Percentiles rank a stretch among this genome's conserved stretches.
These are phyloP conservation scores for Coptodon rendalli DNA, from an alignment of 2,113 vertebrate genomes.

Conservation along the genomic window DNA sequence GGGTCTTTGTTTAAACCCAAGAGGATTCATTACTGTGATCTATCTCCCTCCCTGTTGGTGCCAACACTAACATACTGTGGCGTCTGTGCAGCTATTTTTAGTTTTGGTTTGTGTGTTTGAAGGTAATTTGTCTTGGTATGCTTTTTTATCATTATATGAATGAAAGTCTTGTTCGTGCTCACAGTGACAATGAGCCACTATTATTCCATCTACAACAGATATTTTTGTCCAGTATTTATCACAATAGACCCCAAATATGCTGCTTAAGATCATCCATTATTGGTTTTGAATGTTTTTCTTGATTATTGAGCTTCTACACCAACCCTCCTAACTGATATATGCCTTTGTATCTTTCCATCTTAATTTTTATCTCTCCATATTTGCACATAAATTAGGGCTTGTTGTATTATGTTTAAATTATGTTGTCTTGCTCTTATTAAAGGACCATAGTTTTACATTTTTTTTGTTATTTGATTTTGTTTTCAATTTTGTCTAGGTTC, in stretches of 20 bases:
- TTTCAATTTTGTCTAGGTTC: neutral
- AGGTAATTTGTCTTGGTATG: conserved; percentile 24
- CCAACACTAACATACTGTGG: conserved; percentile 37
- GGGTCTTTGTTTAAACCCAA: conserved; percentile 62
- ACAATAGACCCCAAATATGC: neutral
- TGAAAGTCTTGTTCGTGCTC: neutral
- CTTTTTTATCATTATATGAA: neutral
- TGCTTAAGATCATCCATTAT: neutral
- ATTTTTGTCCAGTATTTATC: neutral
- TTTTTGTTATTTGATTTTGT: neutral
- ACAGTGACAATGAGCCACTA: neutral
- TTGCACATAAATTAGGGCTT: neutral
- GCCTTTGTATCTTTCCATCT: neutral
- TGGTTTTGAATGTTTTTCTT: neutral
- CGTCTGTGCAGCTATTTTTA: conserved; percentile 45
- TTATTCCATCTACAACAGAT: neutral
- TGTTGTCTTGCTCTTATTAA: neutral
- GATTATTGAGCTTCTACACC: neutral
- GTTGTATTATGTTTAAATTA: neutral
- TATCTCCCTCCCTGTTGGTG: conserved; percentile 36
- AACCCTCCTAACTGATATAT: neutral
- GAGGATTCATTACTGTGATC: conserved; percentile 67
- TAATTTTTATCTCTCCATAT: neutral
- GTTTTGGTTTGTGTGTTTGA: neutral
- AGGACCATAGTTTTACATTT: neutral